phyloP scores from a whole-genome alignment of 2,113 vertebrate genomes.

The Oreochromis tanganicae region DNA sequence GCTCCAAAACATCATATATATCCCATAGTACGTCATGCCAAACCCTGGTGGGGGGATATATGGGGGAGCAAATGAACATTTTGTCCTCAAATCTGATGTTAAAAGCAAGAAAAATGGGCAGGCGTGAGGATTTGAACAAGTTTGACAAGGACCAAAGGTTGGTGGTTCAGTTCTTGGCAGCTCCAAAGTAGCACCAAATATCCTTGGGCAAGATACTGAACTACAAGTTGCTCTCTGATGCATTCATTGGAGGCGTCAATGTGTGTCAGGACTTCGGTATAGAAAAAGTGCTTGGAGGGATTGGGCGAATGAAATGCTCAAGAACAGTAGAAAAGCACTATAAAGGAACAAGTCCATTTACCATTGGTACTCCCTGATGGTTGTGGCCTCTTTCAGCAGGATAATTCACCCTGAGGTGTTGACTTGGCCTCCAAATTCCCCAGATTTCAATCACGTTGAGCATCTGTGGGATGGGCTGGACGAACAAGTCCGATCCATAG shows the following conservation, averaged over 20 bases:
- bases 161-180: neutral
- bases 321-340: neutral
- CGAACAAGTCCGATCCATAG: fast-evolving
- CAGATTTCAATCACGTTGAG: neutral
- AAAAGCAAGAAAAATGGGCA: neutral
- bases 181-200: neutral
- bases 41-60: neutral
- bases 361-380: neutral
- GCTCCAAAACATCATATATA: neutral
- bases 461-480: neutral
- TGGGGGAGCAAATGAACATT: neutral
- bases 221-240: neutral
- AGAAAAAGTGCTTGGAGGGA: neutral
- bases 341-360: neutral
- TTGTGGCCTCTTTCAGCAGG: neutral
- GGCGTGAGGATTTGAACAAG: neutral
- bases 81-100: neutral
- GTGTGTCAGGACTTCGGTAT: neutral
- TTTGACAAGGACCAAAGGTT: neutral
- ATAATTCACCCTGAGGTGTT: neutral
- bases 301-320: neutral
- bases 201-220: neutral
- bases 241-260: neutral
- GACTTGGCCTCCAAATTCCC: neutral
- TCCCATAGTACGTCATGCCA: fast-evolving